Conservation (phyloP, 2,113 vertebrate species). For the Leucopsar rothschildi region DNA sequence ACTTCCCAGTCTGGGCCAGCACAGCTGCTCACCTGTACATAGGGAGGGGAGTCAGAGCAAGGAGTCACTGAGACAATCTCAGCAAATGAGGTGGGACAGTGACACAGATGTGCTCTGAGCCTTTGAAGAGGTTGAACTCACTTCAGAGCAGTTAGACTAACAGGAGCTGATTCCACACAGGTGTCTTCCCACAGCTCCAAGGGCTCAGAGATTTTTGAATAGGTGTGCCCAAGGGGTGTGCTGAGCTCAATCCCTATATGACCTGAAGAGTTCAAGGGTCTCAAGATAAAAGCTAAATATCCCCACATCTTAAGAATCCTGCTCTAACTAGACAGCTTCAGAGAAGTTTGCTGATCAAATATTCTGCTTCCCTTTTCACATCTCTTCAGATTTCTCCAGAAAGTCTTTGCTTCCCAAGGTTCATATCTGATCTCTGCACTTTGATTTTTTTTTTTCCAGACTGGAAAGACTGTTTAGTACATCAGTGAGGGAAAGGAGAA, state of each 20-base stretch:
- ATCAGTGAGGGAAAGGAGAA: not conserved
- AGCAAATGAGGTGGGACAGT: not conserved
- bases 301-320: not conserved
- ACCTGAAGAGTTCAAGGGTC: not conserved
- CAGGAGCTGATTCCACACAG: not conserved
- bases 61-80: not conserved
- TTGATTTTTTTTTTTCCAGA: not conserved
- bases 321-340: not conserved
- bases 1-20: not conserved
- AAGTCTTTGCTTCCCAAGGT: not conserved
- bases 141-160: not conserved
- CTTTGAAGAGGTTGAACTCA: not conserved
- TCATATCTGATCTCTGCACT: not conserved
- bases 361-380: not conserved
- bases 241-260: not conserved
- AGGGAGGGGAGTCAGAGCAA: not conserved
- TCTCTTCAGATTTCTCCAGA: not conserved
- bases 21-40: not conserved
- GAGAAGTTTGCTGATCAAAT: slow-evolving; percentile 11
- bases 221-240: not conserved
- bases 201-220: not conserved
- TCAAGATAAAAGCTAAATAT: not conserved
- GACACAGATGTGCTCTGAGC: not conserved
- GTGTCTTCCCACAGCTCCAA: not conserved
- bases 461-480: not conserved